Conservation (phyloP, 2,797 vertebrate genomes). For the Chiloscyllium punctatum region DNA sequence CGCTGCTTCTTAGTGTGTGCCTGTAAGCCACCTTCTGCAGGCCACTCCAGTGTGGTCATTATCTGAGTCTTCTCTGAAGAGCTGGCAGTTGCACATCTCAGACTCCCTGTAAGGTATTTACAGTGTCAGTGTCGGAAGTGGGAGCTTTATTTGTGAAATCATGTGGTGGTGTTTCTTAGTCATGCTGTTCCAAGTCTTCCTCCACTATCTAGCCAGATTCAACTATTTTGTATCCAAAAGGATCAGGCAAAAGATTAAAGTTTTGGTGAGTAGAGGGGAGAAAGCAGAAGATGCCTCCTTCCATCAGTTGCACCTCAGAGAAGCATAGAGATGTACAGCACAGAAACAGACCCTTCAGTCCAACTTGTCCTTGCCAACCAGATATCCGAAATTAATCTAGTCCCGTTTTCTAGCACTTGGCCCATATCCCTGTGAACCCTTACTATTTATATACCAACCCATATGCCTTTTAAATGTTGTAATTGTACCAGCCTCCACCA, state of each 20-base stretch:
- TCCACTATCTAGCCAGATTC: not conserved
- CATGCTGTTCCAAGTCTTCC: not conserved
- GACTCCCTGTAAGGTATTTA: too few species aligned
- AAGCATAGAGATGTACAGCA: too few species aligned
- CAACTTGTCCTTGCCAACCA: too few species aligned
- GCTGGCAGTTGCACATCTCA: not conserved
- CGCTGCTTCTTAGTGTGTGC: not conserved
- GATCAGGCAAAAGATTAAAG: not conserved
- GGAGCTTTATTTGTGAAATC: not conserved
- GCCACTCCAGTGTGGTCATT: not conserved
- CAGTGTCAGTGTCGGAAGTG: not conserved
- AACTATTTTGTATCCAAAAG: too few species aligned
- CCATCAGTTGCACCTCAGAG: not conserved
- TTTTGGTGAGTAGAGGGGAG: not conserved
- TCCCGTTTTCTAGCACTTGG: too few species aligned
- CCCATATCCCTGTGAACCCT: too few species aligned
- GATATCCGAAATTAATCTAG: too few species aligned
- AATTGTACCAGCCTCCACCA: too few species aligned
- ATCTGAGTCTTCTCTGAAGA: not conserved
- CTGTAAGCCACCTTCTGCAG: not conserved
- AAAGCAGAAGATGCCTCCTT: not conserved
- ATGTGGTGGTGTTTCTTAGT: not conserved
- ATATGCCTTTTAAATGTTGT: too few species aligned
- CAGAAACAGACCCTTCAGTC: too few species aligned
- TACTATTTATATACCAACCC: too few species aligned